Evolutionary conservation across 2,888 invertebrate genomes (phyloP).

Genomic region (Pherbina coryleti): DNA sequence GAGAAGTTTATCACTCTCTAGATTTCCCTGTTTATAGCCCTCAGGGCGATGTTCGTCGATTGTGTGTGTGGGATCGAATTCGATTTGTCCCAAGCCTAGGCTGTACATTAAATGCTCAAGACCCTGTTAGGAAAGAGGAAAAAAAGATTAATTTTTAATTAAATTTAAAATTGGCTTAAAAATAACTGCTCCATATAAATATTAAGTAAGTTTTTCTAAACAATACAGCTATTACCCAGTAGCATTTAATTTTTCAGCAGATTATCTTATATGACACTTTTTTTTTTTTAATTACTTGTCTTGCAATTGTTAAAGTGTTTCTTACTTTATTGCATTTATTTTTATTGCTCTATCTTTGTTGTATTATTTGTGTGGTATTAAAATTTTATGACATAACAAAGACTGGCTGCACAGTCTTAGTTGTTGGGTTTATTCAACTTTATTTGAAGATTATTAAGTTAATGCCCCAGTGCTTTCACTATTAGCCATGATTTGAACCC

Average conservation of each 20-base stretch:
- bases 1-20: constrained; percentile 44
- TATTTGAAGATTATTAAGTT: too few relatives aligned
- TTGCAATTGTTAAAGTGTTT: too few relatives aligned
- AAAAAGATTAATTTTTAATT: not conserved
- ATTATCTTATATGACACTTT: not conserved
- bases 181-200: not conserved
- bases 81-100: constrained; percentile 76
- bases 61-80: constrained; percentile 70
- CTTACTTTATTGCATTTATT: not conserved
- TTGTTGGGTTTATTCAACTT: too few relatives aligned
- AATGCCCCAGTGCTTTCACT: too few relatives aligned
- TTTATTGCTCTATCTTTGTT: not conserved
- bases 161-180: not conserved
- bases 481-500: too few relatives aligned
- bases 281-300: too few relatives aligned
- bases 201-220: not conserved
- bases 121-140: constrained; percentile 70
- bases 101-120: constrained; percentile 78
- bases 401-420: too few relatives aligned
- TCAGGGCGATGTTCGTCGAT: constrained; percentile 65
- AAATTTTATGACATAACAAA: too few relatives aligned
- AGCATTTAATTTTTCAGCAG: not conserved
- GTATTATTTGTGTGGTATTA: not conserved
- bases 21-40: constrained; percentile 54
- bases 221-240: not conserved